Evolutionary conservation across 2,113 vertebrate species (phyloP), one percentile per base, ranked within the genome.

Genomic region (Beaufortia kweichowensis): DNA sequence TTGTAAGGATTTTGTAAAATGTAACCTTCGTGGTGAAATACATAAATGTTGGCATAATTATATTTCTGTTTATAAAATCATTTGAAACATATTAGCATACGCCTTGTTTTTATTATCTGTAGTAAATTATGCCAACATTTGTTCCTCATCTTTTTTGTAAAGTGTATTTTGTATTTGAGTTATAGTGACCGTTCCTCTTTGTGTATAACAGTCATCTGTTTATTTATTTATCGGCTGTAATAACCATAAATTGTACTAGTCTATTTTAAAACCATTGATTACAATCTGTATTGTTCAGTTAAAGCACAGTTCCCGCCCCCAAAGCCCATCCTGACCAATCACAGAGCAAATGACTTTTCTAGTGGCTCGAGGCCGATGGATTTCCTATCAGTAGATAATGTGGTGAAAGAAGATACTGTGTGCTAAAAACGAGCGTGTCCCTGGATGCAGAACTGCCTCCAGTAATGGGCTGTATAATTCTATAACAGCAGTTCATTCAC

Each of bases 401-500:
- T 53, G 48, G n/a, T 70, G n/a, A 70, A 55, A 69, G 26, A 14
- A 14, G 15, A 70, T 55, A 35, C 28, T 33, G 26, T 15, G 19
- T 3, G 29, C 28, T 33, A 7, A 23, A 67, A 55, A 23, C 3
- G 48, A 55, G 17, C 4, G 10, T 3, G 43, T n/a, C 50, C n/a
- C 66, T 53, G 19, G 29, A 55, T 56, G 29, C 6, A 8, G 67
- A 70, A 50, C 7, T 70, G 48, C 67, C 33, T n/a, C 9, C n/a
- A 53, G 75, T 68, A 77, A 60, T 33, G 31, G 8, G 12, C 17
- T 26, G 6, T 29, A 41, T 24, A 33, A 60, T 53, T 17, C 56
- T 21, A 35, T 77, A 11, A 50, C 41, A 77, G 50, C n/a, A 77
- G n/a, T 68, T 69, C 21, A 61, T 77, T 77, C 65, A 46, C 75